Conservation (phyloP, 2,888 invertebrate genomes). For the Diploptera punctata region DNA sequence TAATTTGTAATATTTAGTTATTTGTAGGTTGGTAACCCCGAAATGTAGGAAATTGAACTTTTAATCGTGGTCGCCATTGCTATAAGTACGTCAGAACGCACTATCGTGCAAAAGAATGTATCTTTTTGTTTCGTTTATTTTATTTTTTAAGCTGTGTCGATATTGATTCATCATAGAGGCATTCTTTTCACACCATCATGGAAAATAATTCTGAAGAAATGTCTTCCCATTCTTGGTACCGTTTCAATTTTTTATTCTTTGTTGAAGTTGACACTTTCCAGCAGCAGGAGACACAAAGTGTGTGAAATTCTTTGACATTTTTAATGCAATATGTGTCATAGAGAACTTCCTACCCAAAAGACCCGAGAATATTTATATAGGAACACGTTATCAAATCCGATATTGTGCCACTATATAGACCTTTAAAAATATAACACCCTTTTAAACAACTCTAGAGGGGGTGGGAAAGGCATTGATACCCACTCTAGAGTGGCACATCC, state of each 20-base stretch:
- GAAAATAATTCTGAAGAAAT: background rate
- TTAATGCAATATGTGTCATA: constrained; percentile 31
- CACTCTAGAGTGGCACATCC: constrained; percentile 18
- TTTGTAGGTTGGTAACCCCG: too few relatives aligned
- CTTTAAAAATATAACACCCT: constrained; percentile 17
- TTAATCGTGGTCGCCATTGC: too few relatives aligned
- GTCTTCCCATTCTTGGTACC: background rate
- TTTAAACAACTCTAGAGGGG: constrained; percentile 26
- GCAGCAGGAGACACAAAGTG: background rate
- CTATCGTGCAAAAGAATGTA: too few relatives aligned
- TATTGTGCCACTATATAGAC: constrained; percentile 8
- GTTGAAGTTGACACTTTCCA: background rate
- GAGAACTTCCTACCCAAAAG: constrained; percentile 5
- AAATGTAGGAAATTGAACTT: too few relatives aligned
- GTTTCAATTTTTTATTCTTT: constrained; percentile 5
- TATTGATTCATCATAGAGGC: too few relatives aligned
- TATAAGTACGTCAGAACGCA: too few relatives aligned
- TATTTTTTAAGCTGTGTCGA: too few relatives aligned
- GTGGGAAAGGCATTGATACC: background rate
- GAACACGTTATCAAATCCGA: constrained; percentile 5
- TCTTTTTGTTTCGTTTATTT: too few relatives aligned
- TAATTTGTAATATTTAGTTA: too few relatives aligned
- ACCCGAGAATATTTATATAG: background rate
- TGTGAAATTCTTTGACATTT: constrained; percentile 14
- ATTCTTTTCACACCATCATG: too few relatives aligned